Base-by-base conservation (phyloP, 2,888 invertebrate genomes). In the Pheosia gnoma region DNA sequence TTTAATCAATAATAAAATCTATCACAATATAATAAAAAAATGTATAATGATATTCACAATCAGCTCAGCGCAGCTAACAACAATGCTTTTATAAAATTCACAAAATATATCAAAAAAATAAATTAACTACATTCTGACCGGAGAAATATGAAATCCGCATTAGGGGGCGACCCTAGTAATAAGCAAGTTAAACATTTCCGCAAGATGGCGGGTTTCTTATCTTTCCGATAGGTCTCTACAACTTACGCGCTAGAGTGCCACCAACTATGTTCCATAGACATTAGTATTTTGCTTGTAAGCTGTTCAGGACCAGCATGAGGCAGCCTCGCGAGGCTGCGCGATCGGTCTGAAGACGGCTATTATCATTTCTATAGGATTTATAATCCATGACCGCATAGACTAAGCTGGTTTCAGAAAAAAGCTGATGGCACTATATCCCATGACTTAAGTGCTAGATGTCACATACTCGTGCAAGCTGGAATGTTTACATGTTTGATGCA, bases 1-100 rank as follows among this genome's bases (percentile, higher is more conserved):
- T 90, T 88, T 92, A 91, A 87, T 87, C 11, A 74, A 79, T 77
- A 76, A 77, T 82, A 81, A 86, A 86, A 84, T 82, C 80, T 76
- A 70, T 75, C 77, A 73, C 71, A 69, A 75, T 78, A 82, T 25
- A 25, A 25, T 25, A 78, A 75, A 74, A 75, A 64, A 67, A 71
- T 73, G 75, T 75, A 71, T 70, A 68, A 70, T 79, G 78, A 80
- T 78, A 80, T 77, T 71, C 72, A 68, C 68, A n/a, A 38, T 74
- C 77, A 80, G 84, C 66, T 81, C 81, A 83, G 80, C 79, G 66
- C 59, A 62, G 60, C 78, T 84, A 82, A 81, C 80, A 85, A 84
- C 81, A 80, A 78, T 80, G 80, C 78, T 80, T 77, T 82, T 82
- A 83, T 79, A 78, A 77, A 78, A 77, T 80, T 80, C 77, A 81